Evolutionary conservation across 2,888 invertebrate species (phyloP), one percentile per base, ranked within the genome.

Genomic region (Orgyia antiqua): DNA sequence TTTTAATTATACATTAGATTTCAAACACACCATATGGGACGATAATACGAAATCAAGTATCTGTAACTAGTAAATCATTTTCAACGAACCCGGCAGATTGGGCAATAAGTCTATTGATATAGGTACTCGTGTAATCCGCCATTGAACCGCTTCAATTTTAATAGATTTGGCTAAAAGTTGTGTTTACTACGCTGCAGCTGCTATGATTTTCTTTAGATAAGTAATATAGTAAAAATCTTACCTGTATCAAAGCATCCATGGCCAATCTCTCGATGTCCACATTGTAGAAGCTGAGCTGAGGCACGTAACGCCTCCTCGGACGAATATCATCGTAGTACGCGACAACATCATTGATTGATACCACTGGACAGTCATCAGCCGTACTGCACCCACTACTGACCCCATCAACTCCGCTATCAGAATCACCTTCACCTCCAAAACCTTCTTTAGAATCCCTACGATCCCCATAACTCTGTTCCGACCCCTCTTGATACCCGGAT

Each of bases 381-480:
- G 88, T 76, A 54, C 88, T 88, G 51, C 89, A 89, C 5, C 89
- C 87, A 49, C 84, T 84, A 68, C 88, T 88, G 33, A 88, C 87
- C 31, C 89, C 89, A 33, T 88, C 88, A 53, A 89, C 89, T 26
- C 88, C 88, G 46, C 87, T 80, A 51, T 89, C 89, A 26, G 82
- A 82, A 44, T 84, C 86, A 8, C 77, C 77, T 33, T 84, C 83
- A 9, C 80, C 79, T 2, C 80, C 74, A 34, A 78, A 80, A 1
- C 82, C 80, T 43, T 82, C 83, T 52, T 83, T 83, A 2, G 82
- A 82, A 42, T 83, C 83, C 42, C 84, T 58, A 42, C 84, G 53
- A 12, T 84, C 84, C 33, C 84, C 83, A 33, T 67, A 84, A 39
- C 84, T 84, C 51, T 69, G 68, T 50, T 84, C 84, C 2, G 84